Percentiles rank a stretch among this genome's conserved stretches.
Conservation (phyloP, 2,113 vertebrate species). For the Xenopus laevis region DNA sequence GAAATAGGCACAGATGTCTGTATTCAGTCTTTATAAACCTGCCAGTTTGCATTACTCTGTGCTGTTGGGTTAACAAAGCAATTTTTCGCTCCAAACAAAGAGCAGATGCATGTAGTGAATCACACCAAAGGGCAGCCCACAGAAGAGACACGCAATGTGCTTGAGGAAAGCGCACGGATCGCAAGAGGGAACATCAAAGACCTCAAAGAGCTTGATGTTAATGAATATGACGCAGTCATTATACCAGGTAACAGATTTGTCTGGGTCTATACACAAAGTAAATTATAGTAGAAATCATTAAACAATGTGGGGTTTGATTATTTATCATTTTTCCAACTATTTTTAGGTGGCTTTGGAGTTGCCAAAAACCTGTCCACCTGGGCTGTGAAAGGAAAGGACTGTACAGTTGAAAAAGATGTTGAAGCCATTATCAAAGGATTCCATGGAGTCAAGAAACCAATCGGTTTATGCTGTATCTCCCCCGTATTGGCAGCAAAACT, state of each 20-base stretch:
- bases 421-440: slow-evolving; percentile 72
- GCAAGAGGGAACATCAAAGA: slow-evolving; percentile 79
- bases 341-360: slow-evolving; percentile 79
- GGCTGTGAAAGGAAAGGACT: slow-evolving; percentile 78
- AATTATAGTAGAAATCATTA: too few species aligned
- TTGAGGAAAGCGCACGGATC: slow-evolving; percentile 80
- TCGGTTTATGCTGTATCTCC: slow-evolving; percentile 85
- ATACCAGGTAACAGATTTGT: slow-evolving; percentile 69
- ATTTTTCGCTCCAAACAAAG: slow-evolving; percentile 74
- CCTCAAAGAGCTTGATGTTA: slow-evolving; percentile 66
- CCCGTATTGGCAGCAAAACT: slow-evolving; percentile 78
- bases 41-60: too few species aligned
- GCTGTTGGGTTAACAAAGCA: slow-evolving; percentile 11
- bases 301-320: too few species aligned
- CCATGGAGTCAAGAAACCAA: slow-evolving; percentile 73
- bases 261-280: too few species aligned
- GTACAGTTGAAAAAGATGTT: slow-evolving; percentile 58
- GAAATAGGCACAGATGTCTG: too few species aligned
- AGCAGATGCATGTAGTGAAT: slow-evolving; percentile 85
- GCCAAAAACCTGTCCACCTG: slow-evolving; percentile 83
- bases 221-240: slow-evolving; percentile 74
- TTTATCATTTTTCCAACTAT: too few species aligned
- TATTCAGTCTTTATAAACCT: too few species aligned
- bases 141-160: slow-evolving; percentile 74
- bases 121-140: slow-evolving; percentile 71